Percentiles rank a stretch among this genome's conserved stretches.
These are phyloP conservation scores for Falco novaeseelandiae DNA, from an alignment of 2,797 vertebrate species.

Conservation along the genomic window DNA sequence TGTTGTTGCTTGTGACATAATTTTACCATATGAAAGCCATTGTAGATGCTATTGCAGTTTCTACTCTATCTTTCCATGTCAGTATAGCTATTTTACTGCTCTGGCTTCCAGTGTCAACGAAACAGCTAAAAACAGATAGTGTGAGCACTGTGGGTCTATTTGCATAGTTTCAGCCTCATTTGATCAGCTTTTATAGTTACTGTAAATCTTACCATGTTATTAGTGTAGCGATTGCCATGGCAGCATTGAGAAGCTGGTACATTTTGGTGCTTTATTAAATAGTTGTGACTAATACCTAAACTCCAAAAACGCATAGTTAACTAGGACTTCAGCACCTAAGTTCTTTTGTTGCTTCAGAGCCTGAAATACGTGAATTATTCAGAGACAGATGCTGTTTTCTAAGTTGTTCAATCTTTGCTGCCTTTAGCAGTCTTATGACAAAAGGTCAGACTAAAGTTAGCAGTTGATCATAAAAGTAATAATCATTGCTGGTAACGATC, in stretches of 20 bases:
- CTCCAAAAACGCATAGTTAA: neutral
- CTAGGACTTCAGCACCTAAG: neutral
- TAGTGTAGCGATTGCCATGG: neutral
- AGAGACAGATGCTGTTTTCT: neutral
- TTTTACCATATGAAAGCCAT: neutral
- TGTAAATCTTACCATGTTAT: neutral
- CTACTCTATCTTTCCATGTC: neutral
- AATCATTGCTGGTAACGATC: neutral
- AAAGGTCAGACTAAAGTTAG: neutral
- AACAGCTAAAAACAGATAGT: neutral
- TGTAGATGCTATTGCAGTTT: neutral
- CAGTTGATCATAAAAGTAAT: neutral
- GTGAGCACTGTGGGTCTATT: neutral
- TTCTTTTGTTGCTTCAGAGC: neutral
- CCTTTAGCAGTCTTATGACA: neutral
- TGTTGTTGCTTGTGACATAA: accelerated
- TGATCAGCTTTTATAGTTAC: neutral
- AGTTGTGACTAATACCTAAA: neutral
- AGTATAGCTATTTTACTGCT: neutral
- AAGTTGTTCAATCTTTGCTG: neutral
- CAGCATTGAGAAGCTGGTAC: neutral
- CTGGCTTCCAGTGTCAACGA: neutral
- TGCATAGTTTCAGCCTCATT: neutral
- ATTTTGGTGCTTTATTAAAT: neutral
- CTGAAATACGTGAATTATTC: neutral